These are phyloP conservation scores for Burhinus oedicnemus DNA, from an alignment of 2,113 vertebrate genomes.

Conservation along the genomic window DNA sequence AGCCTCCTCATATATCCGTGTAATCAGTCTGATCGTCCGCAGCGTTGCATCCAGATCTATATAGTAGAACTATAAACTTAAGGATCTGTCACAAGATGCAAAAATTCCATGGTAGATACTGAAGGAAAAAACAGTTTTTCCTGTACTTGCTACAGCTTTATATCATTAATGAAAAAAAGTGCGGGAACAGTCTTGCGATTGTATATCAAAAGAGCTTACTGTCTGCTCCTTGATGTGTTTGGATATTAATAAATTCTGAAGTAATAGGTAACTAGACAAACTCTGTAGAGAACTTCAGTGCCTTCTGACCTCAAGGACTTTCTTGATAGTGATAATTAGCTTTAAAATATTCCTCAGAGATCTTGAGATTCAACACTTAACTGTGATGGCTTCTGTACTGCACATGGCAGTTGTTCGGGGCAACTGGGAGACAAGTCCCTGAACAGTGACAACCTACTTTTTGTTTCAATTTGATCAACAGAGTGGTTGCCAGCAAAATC, in stretches of 20 bases:
- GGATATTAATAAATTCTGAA: conserved; percentile 59
- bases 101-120: not conserved
- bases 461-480: conserved; percentile 51
- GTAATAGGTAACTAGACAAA: conserved; percentile 47
- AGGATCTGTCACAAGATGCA: not conserved
- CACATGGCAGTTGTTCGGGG: conserved; percentile 38
- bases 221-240: conserved; percentile 11
- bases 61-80: not conserved
- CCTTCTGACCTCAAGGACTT: conserved; percentile 56
- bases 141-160: not conserved
- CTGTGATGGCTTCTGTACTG: conserved; percentile 32
- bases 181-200: not conserved
- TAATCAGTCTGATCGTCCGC: not conserved
- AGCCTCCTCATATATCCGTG: not conserved
- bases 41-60: not conserved
- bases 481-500: conserved; percentile 40
- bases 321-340: conserved; percentile 64
- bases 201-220: not conserved
- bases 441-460: conserved; percentile 45
- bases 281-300: conserved; percentile 26
- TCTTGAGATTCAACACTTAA: conserved; percentile 27
- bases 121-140: not conserved
- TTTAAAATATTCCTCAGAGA: conserved; percentile 64
- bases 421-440: conserved; percentile 40
- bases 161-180: not conserved